Evolutionary conservation across 2,888 invertebrate species (phyloP).

Genomic region (Acleris literana): DNA sequence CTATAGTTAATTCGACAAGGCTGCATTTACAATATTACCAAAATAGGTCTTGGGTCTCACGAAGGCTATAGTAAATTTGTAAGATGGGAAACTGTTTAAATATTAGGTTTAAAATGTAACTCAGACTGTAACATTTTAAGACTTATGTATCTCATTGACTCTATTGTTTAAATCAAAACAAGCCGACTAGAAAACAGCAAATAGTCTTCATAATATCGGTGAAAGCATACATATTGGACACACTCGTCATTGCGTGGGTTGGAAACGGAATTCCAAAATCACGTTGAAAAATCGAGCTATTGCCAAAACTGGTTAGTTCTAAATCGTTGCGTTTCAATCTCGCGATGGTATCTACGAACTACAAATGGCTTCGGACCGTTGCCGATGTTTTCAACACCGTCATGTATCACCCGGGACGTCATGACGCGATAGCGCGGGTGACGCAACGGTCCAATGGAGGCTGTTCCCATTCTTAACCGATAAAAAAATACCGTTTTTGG

Average conservation of each 20-base stretch:
- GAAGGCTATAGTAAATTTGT: too few relatives aligned
- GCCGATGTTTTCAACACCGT: slow-evolving; percentile 21
- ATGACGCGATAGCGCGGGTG: not conserved
- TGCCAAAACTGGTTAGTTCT: slow-evolving; percentile 7
- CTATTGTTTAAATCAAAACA: too few relatives aligned
- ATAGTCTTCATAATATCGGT: not conserved
- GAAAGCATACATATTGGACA: slow-evolving; percentile 2
- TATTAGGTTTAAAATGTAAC: too few relatives aligned
- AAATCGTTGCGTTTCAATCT: not conserved
- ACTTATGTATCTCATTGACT: too few relatives aligned
- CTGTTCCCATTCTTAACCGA: not conserved
- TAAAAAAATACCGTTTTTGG: too few relatives aligned
- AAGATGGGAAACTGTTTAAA: too few relatives aligned
- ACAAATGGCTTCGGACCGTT: slow-evolving; percentile 11
- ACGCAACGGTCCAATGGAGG: slow-evolving; percentile 20
- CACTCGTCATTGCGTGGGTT: slow-evolving; percentile 16
- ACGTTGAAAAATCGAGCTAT: slow-evolving; percentile 1
- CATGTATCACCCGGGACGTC: slow-evolving; percentile 12
- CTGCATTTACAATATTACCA: too few relatives aligned
- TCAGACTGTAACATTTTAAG: too few relatives aligned
- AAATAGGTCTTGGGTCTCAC: too few relatives aligned
- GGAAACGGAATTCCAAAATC: slow-evolving; percentile 15
- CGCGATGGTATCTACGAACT: not conserved
- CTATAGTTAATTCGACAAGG: too few relatives aligned
- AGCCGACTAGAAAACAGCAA: too few relatives aligned